Conservation (phyloP, 2,888 invertebrate species). For the Entomobrya multifasciata region DNA sequence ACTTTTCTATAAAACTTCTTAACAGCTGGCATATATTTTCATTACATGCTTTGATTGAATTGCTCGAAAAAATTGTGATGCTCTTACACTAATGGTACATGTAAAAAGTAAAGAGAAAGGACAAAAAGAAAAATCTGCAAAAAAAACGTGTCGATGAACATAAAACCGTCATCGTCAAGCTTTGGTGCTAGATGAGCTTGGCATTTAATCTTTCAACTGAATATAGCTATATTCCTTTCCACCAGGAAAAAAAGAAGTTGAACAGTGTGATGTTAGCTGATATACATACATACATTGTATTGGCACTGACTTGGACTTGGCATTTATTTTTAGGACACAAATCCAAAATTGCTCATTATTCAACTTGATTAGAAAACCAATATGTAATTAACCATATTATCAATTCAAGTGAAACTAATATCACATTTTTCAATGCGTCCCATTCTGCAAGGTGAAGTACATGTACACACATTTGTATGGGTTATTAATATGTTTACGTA, state of each 20-base stretch:
- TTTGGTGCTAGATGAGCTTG: conserved; percentile 32
- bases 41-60: conserved; percentile 33
- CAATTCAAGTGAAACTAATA: neutral
- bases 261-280: neutral
- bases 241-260: neutral
- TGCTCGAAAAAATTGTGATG: neutral
- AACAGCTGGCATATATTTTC: conserved; percentile 37
- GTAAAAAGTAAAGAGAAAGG: neutral
- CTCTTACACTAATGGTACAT: too few relatives aligned
- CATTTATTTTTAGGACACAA: too few relatives aligned
- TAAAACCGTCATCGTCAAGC: conserved; percentile 8
- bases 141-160: neutral
- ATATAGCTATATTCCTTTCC: too few relatives aligned
- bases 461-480: neutral
- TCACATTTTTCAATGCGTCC: neutral
- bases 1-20: conserved; percentile 33
- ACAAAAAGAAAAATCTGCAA: conserved; percentile 31
- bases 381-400: neutral
- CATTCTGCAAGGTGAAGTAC: neutral
- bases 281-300: neutral
- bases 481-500: too few relatives aligned
- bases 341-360: neutral
- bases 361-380: neutral
- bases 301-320: too few relatives aligned
- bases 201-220: conserved; percentile 30